Conservation (phyloP, 1,140 invertebrate species). For the Rhyacophila brunnea region DNA sequence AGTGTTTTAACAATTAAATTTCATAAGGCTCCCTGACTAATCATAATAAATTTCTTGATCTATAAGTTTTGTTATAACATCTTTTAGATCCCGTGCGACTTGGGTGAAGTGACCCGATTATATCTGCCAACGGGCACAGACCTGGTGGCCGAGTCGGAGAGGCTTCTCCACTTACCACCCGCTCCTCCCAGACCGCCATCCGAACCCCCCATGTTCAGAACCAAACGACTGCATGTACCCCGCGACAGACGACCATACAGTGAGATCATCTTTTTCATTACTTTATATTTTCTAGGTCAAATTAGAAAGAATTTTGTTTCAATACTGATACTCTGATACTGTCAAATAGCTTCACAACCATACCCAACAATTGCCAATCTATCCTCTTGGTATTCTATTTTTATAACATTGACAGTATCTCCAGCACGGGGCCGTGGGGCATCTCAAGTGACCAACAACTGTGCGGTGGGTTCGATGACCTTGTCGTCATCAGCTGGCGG, state of each 20-base stretch:
- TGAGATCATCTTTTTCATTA: background rate
- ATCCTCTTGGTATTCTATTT: too few species aligned
- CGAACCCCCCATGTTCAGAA: conserved; percentile 29
- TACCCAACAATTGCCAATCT: too few species aligned
- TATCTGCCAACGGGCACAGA: conserved; percentile 59
- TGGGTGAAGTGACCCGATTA: conserved; percentile 65
- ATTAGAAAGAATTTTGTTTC: too few species aligned
- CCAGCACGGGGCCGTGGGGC: conserved; percentile 67
- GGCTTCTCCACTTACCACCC: conserved; percentile 44
- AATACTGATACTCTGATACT: too few species aligned
- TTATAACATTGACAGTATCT: conserved; percentile 53
- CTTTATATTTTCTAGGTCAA: too few species aligned
- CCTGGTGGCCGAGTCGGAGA: conserved; percentile 45
- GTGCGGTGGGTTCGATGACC: conserved; percentile 37
- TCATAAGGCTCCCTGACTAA: too few species aligned
- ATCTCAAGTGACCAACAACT: conserved; percentile 36
- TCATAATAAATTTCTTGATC: too few species aligned
- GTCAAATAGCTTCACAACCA: too few species aligned
- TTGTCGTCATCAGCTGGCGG: conserved; percentile 42
- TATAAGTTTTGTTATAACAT: conserved; percentile 1
- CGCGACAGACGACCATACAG: conserved; percentile 32
- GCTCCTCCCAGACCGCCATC: conserved; percentile 39
- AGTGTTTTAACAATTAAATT: too few species aligned
- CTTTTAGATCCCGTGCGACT: conserved; percentile 56
- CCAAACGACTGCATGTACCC: conserved; percentile 28